These are phyloP conservation scores for Aphodius granarius DNA, from an alignment of 2,888 invertebrate species.

Conservation along the genomic window DNA sequence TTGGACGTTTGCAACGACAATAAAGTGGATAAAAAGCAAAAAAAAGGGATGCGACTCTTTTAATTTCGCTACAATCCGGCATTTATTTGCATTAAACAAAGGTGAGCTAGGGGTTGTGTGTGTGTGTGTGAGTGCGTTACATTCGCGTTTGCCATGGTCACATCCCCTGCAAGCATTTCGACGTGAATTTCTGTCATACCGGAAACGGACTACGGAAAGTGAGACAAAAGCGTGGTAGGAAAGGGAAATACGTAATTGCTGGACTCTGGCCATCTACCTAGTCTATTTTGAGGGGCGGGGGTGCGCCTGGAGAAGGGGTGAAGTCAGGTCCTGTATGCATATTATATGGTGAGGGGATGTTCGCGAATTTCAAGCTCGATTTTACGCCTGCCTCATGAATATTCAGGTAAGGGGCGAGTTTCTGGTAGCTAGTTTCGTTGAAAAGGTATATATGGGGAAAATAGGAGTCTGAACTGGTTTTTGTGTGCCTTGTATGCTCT, in stretches of 20 bases:
- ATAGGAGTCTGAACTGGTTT: no score
- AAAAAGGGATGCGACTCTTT: background rate
- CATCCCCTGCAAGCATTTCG: background rate
- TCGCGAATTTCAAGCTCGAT: background rate
- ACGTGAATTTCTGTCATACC: background rate
- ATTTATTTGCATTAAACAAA: background rate
- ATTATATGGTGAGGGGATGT: background rate
- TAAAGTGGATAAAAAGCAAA: background rate
- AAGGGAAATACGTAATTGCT: background rate
- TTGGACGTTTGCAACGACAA: background rate
- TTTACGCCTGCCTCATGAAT: background rate
- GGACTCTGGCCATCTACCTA: background rate
- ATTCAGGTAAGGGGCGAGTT: background rate
- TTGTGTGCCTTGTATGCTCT: no score
- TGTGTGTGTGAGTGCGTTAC: no score
- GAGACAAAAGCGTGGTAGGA: background rate
- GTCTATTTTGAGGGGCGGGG: background rate
- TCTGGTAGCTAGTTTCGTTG: background rate
- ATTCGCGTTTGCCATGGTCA: background rate
- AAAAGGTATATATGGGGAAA: no score
- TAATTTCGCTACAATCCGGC: background rate
- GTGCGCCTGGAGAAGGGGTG: background rate
- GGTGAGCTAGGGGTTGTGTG: background rate
- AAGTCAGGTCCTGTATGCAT: background rate
- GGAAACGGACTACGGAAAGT: background rate